A percentile compares a stretch with the other conserved stretches of the same genome.
phyloP scores from a whole-genome alignment of 2,888 invertebrate genomes.

The Tanytarsus gracilentus region DNA sequence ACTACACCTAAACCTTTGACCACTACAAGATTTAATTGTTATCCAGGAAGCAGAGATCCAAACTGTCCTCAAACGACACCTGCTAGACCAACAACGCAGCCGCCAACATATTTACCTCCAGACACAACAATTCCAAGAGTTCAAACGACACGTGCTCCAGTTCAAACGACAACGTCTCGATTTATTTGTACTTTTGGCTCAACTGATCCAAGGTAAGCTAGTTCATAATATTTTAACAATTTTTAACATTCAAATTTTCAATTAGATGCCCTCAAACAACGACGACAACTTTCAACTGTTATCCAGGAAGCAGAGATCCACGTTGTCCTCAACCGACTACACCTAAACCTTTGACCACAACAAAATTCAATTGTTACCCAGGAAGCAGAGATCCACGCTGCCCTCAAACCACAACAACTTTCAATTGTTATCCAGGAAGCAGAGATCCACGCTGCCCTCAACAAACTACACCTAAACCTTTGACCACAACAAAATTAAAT shows the following conservation, averaged over 20 bases:
- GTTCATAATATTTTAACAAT: too few species aligned
- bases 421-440: too few species aligned
- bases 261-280: slow-evolving; percentile 32
- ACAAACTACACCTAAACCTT: slow-evolving; percentile 35
- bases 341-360: slow-evolving; percentile 37
- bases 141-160: too few species aligned
- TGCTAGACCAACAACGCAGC: slow-evolving; percentile 32
- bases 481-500: slow-evolving; percentile 33
- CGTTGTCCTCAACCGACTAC: slow-evolving; percentile 37
- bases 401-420: slow-evolving; percentile 32
- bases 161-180: slow-evolving; percentile 35
- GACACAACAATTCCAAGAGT: slow-evolving; percentile 38
- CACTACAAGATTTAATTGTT: slow-evolving; percentile 41
- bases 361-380: slow-evolving; percentile 36
- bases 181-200: slow-evolving; percentile 35
- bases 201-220: slow-evolving; percentile 33
- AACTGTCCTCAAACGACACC: slow-evolving; percentile 35
- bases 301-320: slow-evolving; percentile 38
- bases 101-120: slow-evolving; percentile 30
- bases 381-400: slow-evolving; percentile 37
- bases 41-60: slow-evolving; percentile 39
- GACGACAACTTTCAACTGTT: slow-evolving; percentile 34
- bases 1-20: slow-evolving; percentile 31
- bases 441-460: slow-evolving; percentile 40
- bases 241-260: too few species aligned